Evolutionary conservation across 2,113 vertebrate genomes (phyloP), one percentile per base, ranked within the genome.

Genomic region (Cheilinus undulatus): DNA sequence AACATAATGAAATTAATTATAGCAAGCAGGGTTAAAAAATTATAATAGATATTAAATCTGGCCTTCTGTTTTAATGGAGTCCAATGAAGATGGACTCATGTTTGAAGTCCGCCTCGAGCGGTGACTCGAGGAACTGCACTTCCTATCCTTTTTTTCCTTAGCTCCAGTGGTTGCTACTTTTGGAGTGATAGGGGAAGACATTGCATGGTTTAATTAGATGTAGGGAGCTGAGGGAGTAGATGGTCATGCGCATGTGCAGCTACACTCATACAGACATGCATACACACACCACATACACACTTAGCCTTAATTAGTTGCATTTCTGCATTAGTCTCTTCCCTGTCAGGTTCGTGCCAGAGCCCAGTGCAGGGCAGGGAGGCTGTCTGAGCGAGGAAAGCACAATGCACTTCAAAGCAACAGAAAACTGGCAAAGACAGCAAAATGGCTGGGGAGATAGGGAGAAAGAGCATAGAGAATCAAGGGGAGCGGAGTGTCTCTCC

Each of bases 331-430:
- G 57, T 24, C 52, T 36, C 17, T 56, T 51, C 17, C 27, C 26
- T 19, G 24, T 42, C 62, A 63, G 70, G 26, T 26, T 8, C 19
- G 9, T 53, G 62, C 69, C 72, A 69, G 66, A 60, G 67, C 73
- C 71, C 51, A 38, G 73, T 43, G 20, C 51, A 66, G 67, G 65
- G 73, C 52, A 84, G 76, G 76, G 77, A 86, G 67, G 46, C 71
- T 73, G 63, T 76, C 78, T 72, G 28, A 81, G 51, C 64, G 80
- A 36, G 69, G 78, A 71, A 74, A 83, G 53, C 69, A 80, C 80
- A 82, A 86, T 88, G 84, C 59, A 82, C 81, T 88, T 90, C 86
- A 91, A 90, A 88, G 88, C 38, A n/a, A 42, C 71, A 58, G 63
- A 64, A 49, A 51, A 80, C 82, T 82, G 76, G 73, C 80, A 77